A percentile compares a stretch with the other conserved stretches of the same genome.
phyloP scores from a whole-genome alignment of 2,113 vertebrate genomes.

The Erpornis zantholeuca region DNA sequence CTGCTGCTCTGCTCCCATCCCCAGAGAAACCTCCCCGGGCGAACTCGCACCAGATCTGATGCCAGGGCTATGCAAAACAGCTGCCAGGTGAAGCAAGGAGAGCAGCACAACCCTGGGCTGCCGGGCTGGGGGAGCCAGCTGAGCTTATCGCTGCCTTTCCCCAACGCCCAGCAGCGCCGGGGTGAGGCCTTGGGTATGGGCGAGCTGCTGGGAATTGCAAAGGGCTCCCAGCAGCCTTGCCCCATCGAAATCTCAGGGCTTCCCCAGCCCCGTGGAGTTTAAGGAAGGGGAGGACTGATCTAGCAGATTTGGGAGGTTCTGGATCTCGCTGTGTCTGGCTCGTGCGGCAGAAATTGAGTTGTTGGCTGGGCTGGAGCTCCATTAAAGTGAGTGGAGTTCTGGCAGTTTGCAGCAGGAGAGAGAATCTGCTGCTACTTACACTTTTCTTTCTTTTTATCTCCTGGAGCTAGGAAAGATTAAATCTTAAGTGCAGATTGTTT shows the following conservation, averaged over 20 bases:
- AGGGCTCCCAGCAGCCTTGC: neutral
- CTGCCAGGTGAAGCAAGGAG: slow-evolving; percentile 49
- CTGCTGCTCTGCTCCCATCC: slow-evolving; percentile 58
- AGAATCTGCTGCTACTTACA: slow-evolving; percentile 28
- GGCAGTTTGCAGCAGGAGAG: neutral
- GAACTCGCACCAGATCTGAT: slow-evolving; percentile 68
- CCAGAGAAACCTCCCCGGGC: slow-evolving; percentile 76
- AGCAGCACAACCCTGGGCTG: neutral
- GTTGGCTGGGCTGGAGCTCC: neutral
- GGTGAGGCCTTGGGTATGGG: no score
- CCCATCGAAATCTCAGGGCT: neutral
- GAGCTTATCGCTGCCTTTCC: neutral
- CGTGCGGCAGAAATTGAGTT: neutral
- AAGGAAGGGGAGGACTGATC: neutral
- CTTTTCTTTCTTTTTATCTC: slow-evolving; percentile 40
- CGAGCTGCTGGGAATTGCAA: neutral
- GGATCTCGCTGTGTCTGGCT: neutral
- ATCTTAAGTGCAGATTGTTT: slow-evolving; percentile 36
- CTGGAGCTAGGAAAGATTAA: slow-evolving; percentile 51
- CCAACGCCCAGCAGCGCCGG: neutral
- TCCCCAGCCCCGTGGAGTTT: neutral
- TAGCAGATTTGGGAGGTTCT: neutral
- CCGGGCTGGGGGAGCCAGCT: neutral
- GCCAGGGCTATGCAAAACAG: slow-evolving; percentile 75
- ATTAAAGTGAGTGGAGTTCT: neutral